Evolutionary conservation across 2,888 invertebrate genomes (phyloP).

Genomic region (Deladenus siricidicola): DNA sequence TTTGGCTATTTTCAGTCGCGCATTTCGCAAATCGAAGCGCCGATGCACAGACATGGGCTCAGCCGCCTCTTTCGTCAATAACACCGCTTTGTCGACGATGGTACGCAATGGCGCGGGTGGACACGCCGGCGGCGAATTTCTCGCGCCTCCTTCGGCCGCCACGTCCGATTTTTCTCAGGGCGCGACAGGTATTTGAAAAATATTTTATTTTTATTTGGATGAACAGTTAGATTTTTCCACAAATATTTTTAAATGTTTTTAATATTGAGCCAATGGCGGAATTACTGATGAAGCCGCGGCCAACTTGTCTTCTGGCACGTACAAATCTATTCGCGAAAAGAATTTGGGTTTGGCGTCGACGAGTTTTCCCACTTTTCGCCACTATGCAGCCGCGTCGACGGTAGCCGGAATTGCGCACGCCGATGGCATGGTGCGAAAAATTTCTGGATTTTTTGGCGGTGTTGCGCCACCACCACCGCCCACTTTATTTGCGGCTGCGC

Average conservation of each 20-base stretch:
- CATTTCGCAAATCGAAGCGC: conserved; percentile 17
- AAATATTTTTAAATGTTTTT: background rate
- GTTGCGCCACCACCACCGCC: background rate
- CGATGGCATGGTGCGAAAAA: background rate
- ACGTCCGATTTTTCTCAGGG: no score
- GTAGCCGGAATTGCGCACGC: background rate
- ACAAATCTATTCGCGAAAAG: conserved; percentile 21
- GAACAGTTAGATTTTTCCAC: background rate
- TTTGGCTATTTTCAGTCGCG: conserved; percentile 9
- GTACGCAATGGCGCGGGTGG: background rate
- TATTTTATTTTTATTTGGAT: no score
- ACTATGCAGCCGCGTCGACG: background rate
- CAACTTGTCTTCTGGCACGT: conserved; percentile 9
- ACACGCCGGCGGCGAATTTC: background rate
- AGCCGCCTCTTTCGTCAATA: no score
- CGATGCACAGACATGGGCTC: no score
- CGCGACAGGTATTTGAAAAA: no score
- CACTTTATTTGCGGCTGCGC: background rate
- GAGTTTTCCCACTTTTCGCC: conserved; percentile 16
- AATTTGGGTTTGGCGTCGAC: conserved; percentile 6
- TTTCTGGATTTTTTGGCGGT: background rate
- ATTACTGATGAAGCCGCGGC: no score
- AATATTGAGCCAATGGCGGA: no score
- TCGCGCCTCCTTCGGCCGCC: background rate
- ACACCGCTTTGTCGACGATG: background rate